Conservation (phyloP, 2,888 invertebrate genomes). For the Nomada hirtipes region DNA sequence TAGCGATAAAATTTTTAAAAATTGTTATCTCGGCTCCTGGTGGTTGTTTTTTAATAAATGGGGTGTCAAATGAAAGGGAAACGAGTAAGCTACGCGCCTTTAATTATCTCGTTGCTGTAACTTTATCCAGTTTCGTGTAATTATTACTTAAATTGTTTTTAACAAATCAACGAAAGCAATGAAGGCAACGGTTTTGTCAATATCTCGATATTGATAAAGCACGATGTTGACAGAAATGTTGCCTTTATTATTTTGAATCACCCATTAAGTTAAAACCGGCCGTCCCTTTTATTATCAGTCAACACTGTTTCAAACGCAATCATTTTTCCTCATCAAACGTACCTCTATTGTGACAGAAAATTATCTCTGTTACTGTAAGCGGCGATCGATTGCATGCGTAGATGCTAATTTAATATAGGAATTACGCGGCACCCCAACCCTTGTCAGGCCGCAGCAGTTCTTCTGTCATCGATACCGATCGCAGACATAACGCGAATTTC, state of each 20-base stretch:
- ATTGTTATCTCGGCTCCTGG: no score
- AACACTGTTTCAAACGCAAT: background rate
- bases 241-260: background rate
- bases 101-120: no score
- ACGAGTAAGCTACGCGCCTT: no score
- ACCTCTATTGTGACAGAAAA: constrained; percentile 19
- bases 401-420: constrained; percentile 81
- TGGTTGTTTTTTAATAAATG: no score
- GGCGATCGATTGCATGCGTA: constrained; percentile 60
- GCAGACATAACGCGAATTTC: background rate
- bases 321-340: background rate
- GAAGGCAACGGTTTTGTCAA: background rate
- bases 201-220: background rate
- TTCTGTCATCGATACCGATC: constrained; percentile 45
- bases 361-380: constrained; percentile 31
- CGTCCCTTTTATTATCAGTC: background rate
- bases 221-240: background rate
- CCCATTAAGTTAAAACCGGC: no score
- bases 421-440: constrained; percentile 63
- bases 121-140: no score
- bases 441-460: constrained; percentile 42
- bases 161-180: no score
- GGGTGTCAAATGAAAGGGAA: no score
- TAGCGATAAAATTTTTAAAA: no score
- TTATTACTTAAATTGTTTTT: no score